Conservation (phyloP, 2,113 vertebrate species). For the Hippoglossus stenolepis region DNA sequence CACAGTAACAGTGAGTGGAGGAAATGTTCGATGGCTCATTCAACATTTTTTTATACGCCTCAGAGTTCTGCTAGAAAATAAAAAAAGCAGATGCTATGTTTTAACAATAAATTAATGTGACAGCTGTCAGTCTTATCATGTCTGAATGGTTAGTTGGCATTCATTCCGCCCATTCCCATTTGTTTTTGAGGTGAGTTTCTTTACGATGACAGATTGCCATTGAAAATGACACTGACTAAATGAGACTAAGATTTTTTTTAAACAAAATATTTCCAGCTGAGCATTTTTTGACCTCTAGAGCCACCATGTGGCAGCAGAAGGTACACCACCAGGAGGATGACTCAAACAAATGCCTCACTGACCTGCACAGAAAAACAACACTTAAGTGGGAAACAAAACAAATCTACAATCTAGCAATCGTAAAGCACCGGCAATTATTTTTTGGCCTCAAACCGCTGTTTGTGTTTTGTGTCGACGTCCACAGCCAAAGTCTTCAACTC, state of each 20-base stretch:
- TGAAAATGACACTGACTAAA: constrained; percentile 21
- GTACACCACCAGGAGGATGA: background rate
- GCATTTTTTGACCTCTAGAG: constrained; percentile 82
- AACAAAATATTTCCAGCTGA: background rate
- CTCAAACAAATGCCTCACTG: constrained; percentile 12
- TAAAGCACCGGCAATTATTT: constrained; percentile 61
- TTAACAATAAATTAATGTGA: constrained; percentile 16
- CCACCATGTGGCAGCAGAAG: constrained; percentile 82
- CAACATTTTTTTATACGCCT: background rate
- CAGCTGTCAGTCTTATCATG: constrained; percentile 37
- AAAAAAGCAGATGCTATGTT: constrained; percentile 15
- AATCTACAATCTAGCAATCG: constrained; percentile 25
- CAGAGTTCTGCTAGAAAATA: constrained; percentile 14
- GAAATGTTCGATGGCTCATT: background rate
- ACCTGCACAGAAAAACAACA: constrained; percentile 32
- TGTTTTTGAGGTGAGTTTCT: constrained; percentile 15
- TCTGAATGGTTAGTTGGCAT: constrained; percentile 27
- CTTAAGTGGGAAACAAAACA: constrained; percentile 29
- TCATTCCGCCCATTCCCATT: constrained; percentile 30
- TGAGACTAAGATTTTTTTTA: background rate
- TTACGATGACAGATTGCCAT: constrained; percentile 30
- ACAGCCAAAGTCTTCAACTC: constrained; percentile 55
- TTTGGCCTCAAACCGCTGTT: constrained; percentile 23
- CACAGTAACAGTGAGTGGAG: background rate
- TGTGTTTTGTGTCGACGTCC: constrained; percentile 36